A percentile compares a stretch with the other conserved stretches of the same genome.
Evolutionary conservation across 35 echinoderm and acorn worm genomes (phyloP).

Genomic region (Lytechinus pictus): DNA sequence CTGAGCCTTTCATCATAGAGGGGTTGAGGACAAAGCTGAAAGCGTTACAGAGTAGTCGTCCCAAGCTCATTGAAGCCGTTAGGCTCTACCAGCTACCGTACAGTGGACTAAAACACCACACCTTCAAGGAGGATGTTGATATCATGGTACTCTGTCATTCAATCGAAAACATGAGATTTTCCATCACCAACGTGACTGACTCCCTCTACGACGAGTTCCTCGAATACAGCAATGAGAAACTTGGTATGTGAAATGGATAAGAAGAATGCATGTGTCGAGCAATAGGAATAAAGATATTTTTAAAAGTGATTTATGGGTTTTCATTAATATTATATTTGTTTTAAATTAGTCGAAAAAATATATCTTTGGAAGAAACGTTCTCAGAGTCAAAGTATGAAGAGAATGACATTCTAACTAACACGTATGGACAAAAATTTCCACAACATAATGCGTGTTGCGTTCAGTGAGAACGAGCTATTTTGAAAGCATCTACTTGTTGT

Average conservation of each 20-base stretch:
- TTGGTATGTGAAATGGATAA: background rate
- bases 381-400: no score
- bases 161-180: background rate
- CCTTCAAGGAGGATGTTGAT: background rate
- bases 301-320: no score
- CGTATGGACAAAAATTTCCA: no score
- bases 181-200: background rate
- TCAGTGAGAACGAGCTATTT: no score
- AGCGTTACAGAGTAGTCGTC: background rate
- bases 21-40: background rate
- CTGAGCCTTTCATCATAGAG: background rate
- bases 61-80: background rate
- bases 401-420: no score
- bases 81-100: background rate
- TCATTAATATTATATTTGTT: no score
- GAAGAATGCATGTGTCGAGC: no score
- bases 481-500: no score
- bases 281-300: no score
- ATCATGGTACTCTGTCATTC: slow-evolving; percentile 24
- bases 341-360: no score
- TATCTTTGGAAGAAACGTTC: no score
- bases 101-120: background rate
- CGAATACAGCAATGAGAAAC: background rate
- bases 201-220: background rate
- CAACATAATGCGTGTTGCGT: no score